Evolutionary conservation across 2,888 invertebrate species (phyloP), one percentile per base, ranked within the genome.

Genomic region (Thereva unica): DNA sequence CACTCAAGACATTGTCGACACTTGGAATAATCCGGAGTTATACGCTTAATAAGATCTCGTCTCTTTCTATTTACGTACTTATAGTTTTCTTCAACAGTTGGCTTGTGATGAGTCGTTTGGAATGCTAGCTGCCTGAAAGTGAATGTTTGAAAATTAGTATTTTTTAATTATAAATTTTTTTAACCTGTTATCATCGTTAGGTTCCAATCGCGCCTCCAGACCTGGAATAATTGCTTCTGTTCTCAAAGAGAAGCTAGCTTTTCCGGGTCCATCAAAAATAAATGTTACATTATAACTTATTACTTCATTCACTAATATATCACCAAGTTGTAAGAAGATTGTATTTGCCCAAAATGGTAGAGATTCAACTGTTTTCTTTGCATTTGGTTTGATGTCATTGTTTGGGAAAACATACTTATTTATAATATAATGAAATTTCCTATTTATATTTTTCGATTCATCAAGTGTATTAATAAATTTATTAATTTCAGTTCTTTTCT

Each of bases 221-320:
- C 78, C 79, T 0, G 78, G 79, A 56, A 80, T 74, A 34, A 72
- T 71, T 0, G 73, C 70, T 3, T 68, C 70, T 0, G 76, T 76
- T n/a, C 78, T 75, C 0, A 74, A 76, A 0, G 76, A 73, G 1
- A 78, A 75, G 40, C 75, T 75, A 3, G 77, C 70, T 49, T 73
- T 77, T 4, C 78, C 80, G 5, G 80, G 80, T 0, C 80, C 80
- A 63, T 75, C 73, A 66, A 77, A 79, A 23, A 23, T 12, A 74
- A 73, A 37, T 79, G 65, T 6, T 71, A 68, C 0, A 79, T 37
- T 2, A 72, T 61, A 53, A 75, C 75, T 7, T 71, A 71, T 0
- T 40, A 72, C 65, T 8, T 73, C 73, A 64, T 76, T 71, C 0
- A 73, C 47, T 0, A 52, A 12, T 3, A 80, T 38, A 0, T 38